These are phyloP conservation scores for Eubucco bourcierii DNA, from an alignment of 2,113 vertebrate species.

Conservation along the genomic window DNA sequence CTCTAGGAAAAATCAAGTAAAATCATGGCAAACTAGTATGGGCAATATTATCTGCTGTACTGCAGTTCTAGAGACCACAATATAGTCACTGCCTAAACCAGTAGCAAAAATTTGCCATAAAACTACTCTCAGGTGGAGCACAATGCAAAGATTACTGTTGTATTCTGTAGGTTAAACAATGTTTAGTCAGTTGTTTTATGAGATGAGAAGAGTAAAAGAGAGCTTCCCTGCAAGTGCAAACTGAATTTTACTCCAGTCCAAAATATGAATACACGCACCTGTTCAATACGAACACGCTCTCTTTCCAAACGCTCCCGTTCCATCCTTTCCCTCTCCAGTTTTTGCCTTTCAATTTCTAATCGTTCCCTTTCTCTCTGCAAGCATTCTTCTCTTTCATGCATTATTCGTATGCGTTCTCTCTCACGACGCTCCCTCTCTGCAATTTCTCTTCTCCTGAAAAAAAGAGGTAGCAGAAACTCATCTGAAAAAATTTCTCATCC, in stretches of 20 bases:
- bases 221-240: accelerated
- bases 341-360: constrained; percentile 94
- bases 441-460: constrained; percentile 87
- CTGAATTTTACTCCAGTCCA: not conserved
- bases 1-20: not conserved
- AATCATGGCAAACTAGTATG: not conserved
- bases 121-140: not conserved
- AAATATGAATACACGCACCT: constrained; percentile 74
- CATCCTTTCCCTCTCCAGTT: constrained; percentile 94
- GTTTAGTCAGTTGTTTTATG: not conserved
- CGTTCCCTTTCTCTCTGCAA: constrained; percentile 92
- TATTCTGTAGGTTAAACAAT: not conserved
- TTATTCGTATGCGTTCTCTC: constrained; percentile 86
- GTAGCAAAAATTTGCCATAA: not conserved
- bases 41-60: not conserved
- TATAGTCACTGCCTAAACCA: not conserved
- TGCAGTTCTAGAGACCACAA: not conserved
- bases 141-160: not conserved
- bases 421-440: constrained; percentile 87
- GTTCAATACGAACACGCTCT: constrained; percentile 94
- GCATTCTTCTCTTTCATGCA: constrained; percentile 92
- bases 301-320: constrained; percentile 95
- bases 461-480: not conserved
- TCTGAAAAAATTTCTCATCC: not conserved
- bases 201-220: not conserved